Conservation (phyloP, 2,113 vertebrate species). For the Nothobranchius kuhntae region DNA sequence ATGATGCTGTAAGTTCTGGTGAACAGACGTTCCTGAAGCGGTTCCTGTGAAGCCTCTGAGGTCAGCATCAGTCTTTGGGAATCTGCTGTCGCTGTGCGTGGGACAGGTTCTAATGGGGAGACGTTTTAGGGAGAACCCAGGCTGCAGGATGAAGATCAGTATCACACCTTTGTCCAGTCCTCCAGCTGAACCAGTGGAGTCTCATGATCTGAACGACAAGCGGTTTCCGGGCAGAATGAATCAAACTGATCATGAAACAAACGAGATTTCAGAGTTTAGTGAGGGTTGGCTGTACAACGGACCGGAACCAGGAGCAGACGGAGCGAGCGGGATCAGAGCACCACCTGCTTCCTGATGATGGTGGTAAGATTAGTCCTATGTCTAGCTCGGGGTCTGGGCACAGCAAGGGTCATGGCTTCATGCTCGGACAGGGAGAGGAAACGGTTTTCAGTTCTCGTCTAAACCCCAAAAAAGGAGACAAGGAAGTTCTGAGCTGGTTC, state of each 20-base stretch:
- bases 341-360: neutral
- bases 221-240: slow-evolving; percentile 14
- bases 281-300: slow-evolving; percentile 22
- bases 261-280: slow-evolving; percentile 22
- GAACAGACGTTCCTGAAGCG: neutral
- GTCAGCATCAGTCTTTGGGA: too few relatives aligned
- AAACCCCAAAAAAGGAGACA: slow-evolving; percentile 17
- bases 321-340: slow-evolving; percentile 7
- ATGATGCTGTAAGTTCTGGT: neutral
- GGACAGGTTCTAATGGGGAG: neutral
- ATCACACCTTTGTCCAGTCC: neutral
- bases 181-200: neutral
- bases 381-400: slow-evolving; percentile 17
- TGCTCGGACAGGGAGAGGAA: slow-evolving; percentile 46
- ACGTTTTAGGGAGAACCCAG: slow-evolving; percentile 55
- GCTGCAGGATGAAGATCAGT: neutral
- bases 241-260: slow-evolving; percentile 7
- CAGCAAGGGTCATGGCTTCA: slow-evolving; percentile 52
- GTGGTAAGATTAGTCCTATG: neutral
- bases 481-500: slow-evolving; percentile 24
- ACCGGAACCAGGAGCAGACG: slow-evolving; percentile 21
- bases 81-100: neutral
- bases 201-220: neutral
- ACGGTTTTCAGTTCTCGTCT: slow-evolving; percentile 14
- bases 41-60: neutral